Conservation (phyloP, 2,888 invertebrate species). For the Drosophila formosana region DNA sequence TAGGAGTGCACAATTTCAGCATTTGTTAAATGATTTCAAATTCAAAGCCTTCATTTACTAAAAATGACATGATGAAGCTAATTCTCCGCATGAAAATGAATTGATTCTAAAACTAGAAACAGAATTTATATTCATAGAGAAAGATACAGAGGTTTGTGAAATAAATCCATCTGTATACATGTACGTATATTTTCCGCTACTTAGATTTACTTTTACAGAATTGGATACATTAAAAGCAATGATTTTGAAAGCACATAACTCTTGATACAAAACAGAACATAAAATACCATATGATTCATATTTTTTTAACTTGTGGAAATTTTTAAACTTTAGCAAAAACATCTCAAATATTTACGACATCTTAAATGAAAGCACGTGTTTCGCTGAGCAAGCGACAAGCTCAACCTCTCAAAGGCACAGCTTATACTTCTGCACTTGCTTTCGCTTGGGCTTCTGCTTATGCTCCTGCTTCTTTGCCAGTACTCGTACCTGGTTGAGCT, state of each 20-base stretch:
- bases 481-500: conserved; percentile 10
- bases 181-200: neutral
- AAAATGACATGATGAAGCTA: neutral
- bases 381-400: conserved; percentile 40
- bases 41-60: conserved; percentile 1
- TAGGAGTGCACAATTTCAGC: conserved; percentile 5
- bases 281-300: conserved; percentile 35
- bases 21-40: conserved; percentile 19
- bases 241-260: neutral
- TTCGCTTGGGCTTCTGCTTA: neutral
- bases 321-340: conserved; percentile 26
- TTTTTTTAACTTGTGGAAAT: conserved; percentile 32
- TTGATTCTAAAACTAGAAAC: neutral
- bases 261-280: conserved; percentile 14
- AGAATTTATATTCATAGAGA: neutral
- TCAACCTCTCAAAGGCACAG: conserved; percentile 13
- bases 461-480: neutral
- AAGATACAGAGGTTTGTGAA: neutral
- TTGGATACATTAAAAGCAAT: neutral
- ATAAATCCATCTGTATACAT: neutral
- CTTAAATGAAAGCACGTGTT: conserved; percentile 72
- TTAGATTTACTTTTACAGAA: neutral
- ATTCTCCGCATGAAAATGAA: neutral
- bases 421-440: conserved; percentile 28
- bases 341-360: conserved; percentile 60